phyloP scores from a whole-genome alignment of 2,113 vertebrate species.

The Pedionomus torquatus region DNA sequence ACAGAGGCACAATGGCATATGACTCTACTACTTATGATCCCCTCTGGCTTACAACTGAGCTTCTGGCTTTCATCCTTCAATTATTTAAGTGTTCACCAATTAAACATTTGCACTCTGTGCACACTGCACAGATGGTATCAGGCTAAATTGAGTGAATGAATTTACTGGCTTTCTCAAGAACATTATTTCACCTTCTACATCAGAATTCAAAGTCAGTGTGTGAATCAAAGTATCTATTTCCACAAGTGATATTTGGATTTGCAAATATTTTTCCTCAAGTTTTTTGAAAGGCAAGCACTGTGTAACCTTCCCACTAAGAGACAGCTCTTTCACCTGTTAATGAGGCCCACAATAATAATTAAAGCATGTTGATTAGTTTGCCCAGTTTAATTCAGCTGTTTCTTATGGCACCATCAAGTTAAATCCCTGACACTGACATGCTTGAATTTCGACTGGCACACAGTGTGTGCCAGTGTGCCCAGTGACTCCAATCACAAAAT shows the following conservation, averaged over 20 bases:
- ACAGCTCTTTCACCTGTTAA: not conserved
- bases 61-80: not conserved
- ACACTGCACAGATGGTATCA: not conserved
- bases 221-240: constrained; percentile 13
- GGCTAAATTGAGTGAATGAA: not conserved
- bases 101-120: not conserved
- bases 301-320: not conserved
- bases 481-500: not conserved
- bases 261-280: not conserved
- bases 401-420: not conserved
- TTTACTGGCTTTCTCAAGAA: not conserved
- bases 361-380: not conserved
- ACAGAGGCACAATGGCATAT: not conserved
- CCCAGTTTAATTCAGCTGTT: not conserved
- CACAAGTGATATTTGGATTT: not conserved
- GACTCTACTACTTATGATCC: not conserved
- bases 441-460: not conserved
- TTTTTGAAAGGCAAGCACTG: not conserved
- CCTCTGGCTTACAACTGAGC: not conserved
- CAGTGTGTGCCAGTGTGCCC: not conserved
- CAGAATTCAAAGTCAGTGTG: not conserved
- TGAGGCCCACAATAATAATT: not conserved
- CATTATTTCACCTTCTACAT: not conserved
- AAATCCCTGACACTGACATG: not conserved
- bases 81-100: not conserved